Conservation (phyloP, 92 coral and sea anemone species). For the Pocillopora meandrina region DNA sequence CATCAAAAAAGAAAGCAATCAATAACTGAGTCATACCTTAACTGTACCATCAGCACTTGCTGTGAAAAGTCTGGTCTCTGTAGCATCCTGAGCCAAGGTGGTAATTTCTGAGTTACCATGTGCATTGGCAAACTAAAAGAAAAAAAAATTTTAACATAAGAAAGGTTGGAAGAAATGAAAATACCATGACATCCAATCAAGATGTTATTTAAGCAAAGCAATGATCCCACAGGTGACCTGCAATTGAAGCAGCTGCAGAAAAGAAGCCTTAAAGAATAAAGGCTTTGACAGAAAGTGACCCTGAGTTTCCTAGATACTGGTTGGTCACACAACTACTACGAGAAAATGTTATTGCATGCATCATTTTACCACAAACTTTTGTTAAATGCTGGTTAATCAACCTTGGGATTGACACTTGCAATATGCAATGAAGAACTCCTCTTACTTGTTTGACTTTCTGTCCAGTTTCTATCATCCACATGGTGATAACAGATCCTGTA, state of each 20-base stretch:
- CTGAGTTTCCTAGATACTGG: too few relatives aligned
- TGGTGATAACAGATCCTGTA: constrained; percentile 88
- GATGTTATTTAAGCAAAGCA: too few relatives aligned
- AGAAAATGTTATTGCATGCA: too few relatives aligned
- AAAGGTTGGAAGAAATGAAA: not conserved
- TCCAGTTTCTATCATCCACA: constrained; percentile 99
- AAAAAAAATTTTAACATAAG: not conserved
- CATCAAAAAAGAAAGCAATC: not conserved
- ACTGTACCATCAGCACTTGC: constrained; percentile 98
- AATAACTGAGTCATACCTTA: constrained; percentile 56
- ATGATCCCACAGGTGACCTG: too few relatives aligned
- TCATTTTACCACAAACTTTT: too few relatives aligned
- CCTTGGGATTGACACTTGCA: too few relatives aligned
- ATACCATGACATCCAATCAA: not conserved
- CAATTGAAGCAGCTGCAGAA: too few relatives aligned
- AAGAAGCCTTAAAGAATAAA: too few relatives aligned
- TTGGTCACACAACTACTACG: too few relatives aligned
- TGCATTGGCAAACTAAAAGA: constrained; percentile 87
- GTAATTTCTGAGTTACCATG: constrained; percentile 97
- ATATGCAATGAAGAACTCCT: not conserved
- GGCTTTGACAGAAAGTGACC: too few relatives aligned
- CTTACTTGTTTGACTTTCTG: constrained; percentile 96
- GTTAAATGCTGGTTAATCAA: too few relatives aligned
- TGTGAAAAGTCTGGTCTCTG: constrained; percentile 92
- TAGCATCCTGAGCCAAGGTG: constrained; percentile 88